phyloP scores from a whole-genome alignment of 2,888 invertebrate genomes.

The Drosophila mayaguana region DNA sequence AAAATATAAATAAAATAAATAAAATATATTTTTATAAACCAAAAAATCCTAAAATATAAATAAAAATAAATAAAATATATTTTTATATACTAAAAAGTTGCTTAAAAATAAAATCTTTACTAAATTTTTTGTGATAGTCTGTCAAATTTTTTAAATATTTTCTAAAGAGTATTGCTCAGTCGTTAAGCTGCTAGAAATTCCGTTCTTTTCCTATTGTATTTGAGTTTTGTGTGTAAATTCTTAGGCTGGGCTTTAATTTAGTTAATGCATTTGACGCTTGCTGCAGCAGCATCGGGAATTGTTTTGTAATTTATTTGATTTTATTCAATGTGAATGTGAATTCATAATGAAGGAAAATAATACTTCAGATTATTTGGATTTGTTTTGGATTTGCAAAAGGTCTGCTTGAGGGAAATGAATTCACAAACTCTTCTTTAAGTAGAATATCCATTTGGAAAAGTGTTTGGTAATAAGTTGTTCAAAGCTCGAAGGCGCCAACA shows the following conservation, averaged over 20 bases:
- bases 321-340: neutral
- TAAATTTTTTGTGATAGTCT: too few species aligned
- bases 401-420: neutral
- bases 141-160: neutral
- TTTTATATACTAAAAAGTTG: too few species aligned
- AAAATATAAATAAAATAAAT: too few species aligned
- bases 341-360: neutral
- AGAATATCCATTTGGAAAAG: conserved; percentile 7
- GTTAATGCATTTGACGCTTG: conserved; percentile 40
- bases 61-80: too few species aligned
- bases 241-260: conserved; percentile 36
- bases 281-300: neutral
- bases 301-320: conserved; percentile 6
- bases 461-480: conserved; percentile 20
- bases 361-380: neutral
- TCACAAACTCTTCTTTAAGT: neutral
- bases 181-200: neutral
- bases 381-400: conserved; percentile 1
- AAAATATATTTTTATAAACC: too few species aligned
- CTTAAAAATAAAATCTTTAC: too few species aligned
- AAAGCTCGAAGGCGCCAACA: conserved; percentile 40
- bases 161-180: conserved; percentile 1
- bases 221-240: conserved; percentile 16
- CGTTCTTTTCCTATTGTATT: conserved; percentile 22
- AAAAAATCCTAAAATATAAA: too few species aligned